phyloP scores from a whole-genome alignment of 2,888 invertebrate species.

The Entomobrya multifasciata region DNA sequence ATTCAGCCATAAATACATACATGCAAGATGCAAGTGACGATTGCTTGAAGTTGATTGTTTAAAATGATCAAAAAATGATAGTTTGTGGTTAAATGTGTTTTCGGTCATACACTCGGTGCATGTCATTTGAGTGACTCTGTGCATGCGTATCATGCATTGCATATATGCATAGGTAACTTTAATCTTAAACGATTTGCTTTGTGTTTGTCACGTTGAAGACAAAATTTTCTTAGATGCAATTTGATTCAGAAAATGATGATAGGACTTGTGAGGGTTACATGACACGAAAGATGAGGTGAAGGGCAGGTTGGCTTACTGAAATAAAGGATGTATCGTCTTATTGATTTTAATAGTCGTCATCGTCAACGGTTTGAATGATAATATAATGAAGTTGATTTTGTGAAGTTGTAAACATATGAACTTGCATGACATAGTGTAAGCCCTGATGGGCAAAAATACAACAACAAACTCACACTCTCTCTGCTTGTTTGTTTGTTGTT shows the following conservation, averaged over 20 bases:
- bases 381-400: not conserved
- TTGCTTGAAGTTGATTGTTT: too few species aligned
- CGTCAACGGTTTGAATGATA: too few species aligned
- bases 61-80: too few species aligned
- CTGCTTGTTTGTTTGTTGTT: conserved; percentile 41
- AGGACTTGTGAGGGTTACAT: conserved; percentile 33
- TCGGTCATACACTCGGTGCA: too few species aligned
- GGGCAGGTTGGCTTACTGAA: conserved; percentile 33
- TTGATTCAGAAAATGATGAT: conserved; percentile 7
- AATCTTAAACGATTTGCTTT: conserved; percentile 18
- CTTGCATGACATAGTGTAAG: not conserved
- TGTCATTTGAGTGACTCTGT: too few species aligned
- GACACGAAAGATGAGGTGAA: conserved; percentile 48
- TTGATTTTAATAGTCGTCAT: not conserved
- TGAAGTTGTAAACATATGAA: not conserved
- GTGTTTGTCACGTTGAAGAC: conserved; percentile 19
- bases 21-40: not conserved
- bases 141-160: too few species aligned
- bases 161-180: too few species aligned
- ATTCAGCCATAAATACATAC: not conserved
- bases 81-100: too few species aligned
- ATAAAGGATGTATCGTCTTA: not conserved
- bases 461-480: not conserved
- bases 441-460: too few species aligned
- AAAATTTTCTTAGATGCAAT: conserved; percentile 24